Evolutionary conservation across 2,797 vertebrate genomes (phyloP), one percentile per base, ranked within the genome.

Genomic region (Petrocephalus schoutedeni): DNA sequence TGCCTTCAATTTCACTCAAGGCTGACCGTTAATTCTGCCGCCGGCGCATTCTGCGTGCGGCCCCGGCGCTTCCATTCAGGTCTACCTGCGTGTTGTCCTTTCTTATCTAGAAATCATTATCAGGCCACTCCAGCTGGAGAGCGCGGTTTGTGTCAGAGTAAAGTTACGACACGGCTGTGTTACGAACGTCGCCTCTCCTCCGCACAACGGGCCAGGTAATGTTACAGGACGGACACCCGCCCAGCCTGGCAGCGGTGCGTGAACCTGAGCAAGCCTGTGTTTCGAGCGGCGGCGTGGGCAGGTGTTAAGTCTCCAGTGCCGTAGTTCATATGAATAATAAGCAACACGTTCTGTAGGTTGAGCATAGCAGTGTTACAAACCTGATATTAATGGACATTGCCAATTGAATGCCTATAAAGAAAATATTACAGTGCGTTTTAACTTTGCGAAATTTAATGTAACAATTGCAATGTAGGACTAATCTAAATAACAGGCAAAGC

Each of bases 351-450:
- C 32, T 14, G 1, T 14, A 28, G 28, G 56, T 28, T 49, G 80
- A 83, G 80, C 45, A 83, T 14, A 21, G 51, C 51, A 83, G 21
- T 83, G 80, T 54, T 83, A 53, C 45, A 83, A 54, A 54, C 80
- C 51, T 51, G 51, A 54, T 51, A 83, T 51, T 83, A 54, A 54
- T 54, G 80, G 80, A 54, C 21, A 51, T n/a, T 21, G 77, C 41
- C 77, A 82, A 82, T 82, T 82, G 49, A 82, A 82, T 41, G 86
- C 36, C 61, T 71, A 45, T 54, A 87, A 77, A n/a, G 71, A 77
- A 77, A 77, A 77, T 77, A 45, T 45, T 45, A 16, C 71, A 77
- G 19, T 77, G 16, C 71, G 7, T 77, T 77, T 77, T 45, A 77
- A 6, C 16, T 77, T 77, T 77, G 32, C 36, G 45, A 77, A 77